These are phyloP conservation scores for Gorsachius goisagi DNA, from an alignment of 2,113 vertebrate genomes.

Conservation along the genomic window DNA sequence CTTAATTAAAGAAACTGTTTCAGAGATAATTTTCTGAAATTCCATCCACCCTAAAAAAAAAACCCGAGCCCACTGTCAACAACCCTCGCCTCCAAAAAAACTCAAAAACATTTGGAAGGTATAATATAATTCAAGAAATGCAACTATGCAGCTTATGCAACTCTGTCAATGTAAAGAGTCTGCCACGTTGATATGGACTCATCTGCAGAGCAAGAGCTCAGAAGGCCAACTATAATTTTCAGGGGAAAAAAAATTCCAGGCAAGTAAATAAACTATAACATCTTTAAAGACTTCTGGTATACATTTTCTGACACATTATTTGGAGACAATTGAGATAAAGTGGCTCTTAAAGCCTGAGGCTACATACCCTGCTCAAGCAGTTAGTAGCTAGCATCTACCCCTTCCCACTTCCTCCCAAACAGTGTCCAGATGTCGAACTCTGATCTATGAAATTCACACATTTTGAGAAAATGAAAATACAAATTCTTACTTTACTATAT, in stretches of 20 bases:
- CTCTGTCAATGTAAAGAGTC: background rate
- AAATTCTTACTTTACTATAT: background rate
- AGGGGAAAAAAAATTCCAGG: background rate
- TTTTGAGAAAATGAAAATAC: background rate
- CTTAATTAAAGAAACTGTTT: background rate
- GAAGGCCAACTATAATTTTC: background rate
- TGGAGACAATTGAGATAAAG: background rate
- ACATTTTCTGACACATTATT: background rate
- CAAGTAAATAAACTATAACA: background rate
- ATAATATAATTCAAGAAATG: background rate
- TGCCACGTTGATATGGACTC: background rate
- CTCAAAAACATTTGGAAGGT: background rate
- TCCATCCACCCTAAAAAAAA: background rate
- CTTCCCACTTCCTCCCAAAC: background rate
- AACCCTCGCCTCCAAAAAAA: fast-evolving
- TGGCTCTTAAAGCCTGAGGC: background rate
- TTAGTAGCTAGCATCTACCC: background rate
- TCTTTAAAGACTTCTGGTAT: background rate
- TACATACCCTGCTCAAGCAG: background rate
- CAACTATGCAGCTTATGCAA: background rate
- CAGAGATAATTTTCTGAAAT: background rate
- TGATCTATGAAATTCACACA: background rate
- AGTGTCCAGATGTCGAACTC: background rate
- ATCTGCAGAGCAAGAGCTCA: background rate
- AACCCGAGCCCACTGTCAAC: background rate